These are phyloP conservation scores for Ciona savignyi DNA, from an alignment of 23 tunicate species.

Conservation along the genomic window DNA sequence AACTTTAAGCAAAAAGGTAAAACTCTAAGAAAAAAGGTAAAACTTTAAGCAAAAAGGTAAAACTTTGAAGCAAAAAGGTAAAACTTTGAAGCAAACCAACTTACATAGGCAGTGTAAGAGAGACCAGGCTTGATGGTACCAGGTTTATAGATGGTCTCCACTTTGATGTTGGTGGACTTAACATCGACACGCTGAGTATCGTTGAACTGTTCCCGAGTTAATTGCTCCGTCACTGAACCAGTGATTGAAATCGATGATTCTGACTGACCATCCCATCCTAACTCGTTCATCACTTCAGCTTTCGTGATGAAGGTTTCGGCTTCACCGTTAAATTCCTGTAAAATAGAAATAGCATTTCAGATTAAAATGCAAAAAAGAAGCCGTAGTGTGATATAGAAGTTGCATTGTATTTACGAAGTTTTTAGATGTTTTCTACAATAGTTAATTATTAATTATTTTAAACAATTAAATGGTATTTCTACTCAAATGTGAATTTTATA, in stretches of 20 bases:
- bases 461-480: too few species aligned
- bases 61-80: too few species aligned
- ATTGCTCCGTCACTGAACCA: conserved; percentile 39
- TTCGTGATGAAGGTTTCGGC: conserved; percentile 16
- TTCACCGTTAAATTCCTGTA: conserved; percentile 43
- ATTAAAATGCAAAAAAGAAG: too few species aligned
- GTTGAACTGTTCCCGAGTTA: conserved; percentile 32
- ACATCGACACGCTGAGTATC: conserved; percentile 22
- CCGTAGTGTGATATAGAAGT: too few species aligned
- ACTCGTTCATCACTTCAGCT: conserved; percentile 3
- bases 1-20: too few species aligned
- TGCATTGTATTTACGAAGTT: too few species aligned
- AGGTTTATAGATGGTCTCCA: conserved; percentile 39
- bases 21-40: too few species aligned
- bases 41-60: too few species aligned
- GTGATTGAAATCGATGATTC: conserved; percentile 24
- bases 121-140: conserved; percentile 71
- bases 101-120: conserved; percentile 74
- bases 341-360: neutral
- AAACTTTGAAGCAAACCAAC: too few species aligned
- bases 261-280: conserved; percentile 39
- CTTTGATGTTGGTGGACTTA: conserved; percentile 27
- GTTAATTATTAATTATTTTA: too few species aligned
- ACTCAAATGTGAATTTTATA: too few species aligned
- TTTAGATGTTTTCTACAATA: too few species aligned